Evolutionary conservation across 2,888 invertebrate genomes (phyloP).

Genomic region (Cryptus viduatorius): DNA sequence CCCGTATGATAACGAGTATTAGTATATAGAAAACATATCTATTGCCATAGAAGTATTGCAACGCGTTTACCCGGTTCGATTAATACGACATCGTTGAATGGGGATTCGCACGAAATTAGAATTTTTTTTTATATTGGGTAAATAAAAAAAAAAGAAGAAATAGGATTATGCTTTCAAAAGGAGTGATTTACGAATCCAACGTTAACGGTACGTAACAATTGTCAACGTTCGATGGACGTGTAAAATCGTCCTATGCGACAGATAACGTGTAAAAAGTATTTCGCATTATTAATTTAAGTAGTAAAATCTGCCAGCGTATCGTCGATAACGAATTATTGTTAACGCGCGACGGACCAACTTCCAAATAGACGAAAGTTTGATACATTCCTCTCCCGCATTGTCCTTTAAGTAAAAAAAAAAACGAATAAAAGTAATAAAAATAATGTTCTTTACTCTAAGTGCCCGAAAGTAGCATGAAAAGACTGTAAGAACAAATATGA

Average conservation of each 20-base stretch:
- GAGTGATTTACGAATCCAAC: neutral
- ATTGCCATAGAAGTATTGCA: conserved; percentile 61
- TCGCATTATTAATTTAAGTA: conserved; percentile 31
- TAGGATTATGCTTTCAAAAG: neutral
- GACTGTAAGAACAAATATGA: conserved; percentile 27
- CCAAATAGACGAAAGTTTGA: conserved; percentile 19
- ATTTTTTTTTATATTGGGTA: neutral
- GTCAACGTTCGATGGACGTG: neutral
- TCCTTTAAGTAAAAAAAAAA: conserved; percentile 12
- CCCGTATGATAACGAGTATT: conserved; percentile 13
- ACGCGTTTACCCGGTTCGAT: conserved; percentile 29
- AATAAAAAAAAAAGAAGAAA: neutral
- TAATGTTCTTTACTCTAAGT: no score
- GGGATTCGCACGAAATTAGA: conserved; percentile 23
- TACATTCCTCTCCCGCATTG: conserved; percentile 19
- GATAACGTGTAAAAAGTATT: conserved; percentile 30
- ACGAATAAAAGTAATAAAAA: neutral
- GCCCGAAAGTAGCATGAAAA: conserved; percentile 10
- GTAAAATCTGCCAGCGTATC: conserved; percentile 4
- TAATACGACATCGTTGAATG: neutral
- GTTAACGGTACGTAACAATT: neutral
- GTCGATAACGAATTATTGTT: conserved; percentile 13
- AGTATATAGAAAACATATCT: conserved; percentile 22
- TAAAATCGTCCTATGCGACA: neutral
- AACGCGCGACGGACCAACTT: neutral